Conservation (phyloP, 2,888 invertebrate genomes). For the Macrostomum cliftonense region DNA sequence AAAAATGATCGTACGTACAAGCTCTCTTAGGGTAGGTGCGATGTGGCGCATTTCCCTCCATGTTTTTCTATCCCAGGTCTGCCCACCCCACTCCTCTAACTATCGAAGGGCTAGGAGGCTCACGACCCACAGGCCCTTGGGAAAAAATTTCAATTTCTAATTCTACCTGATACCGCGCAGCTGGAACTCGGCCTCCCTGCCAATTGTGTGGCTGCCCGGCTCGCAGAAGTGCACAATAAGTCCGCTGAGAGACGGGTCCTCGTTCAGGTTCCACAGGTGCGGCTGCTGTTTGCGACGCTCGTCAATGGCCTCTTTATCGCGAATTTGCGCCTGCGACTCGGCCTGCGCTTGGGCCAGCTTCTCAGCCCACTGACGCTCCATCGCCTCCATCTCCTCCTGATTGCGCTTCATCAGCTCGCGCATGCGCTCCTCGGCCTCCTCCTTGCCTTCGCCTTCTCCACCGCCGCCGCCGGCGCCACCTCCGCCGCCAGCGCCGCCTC, state of each 20-base stretch:
- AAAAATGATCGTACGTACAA: too few relatives aligned
- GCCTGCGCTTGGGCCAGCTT: slow-evolving; percentile 6
- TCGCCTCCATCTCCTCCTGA: slow-evolving; percentile 18
- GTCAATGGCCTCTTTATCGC: background rate
- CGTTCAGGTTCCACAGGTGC: slow-evolving; percentile 21
- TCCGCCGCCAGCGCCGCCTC: background rate
- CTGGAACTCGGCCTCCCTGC: background rate
- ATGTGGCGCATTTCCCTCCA: too few relatives aligned
- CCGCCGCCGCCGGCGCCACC: background rate
- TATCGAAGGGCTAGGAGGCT: too few relatives aligned
- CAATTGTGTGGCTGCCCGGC: slow-evolving; percentile 15
- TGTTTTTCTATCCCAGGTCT: too few relatives aligned
- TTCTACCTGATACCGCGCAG: background rate
- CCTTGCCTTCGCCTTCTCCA: slow-evolving; percentile 17
- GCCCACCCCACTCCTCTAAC: too few relatives aligned
- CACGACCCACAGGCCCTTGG: too few relatives aligned
- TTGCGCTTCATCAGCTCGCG: slow-evolving; percentile 19
- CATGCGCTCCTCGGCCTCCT: slow-evolving; percentile 22
- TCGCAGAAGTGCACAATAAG: slow-evolving; percentile 26
- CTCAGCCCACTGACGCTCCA: slow-evolving; percentile 22
- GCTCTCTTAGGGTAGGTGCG: too few relatives aligned
- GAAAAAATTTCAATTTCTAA: too few relatives aligned
- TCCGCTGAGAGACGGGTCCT: slow-evolving; percentile 17
- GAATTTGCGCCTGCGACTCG: background rate
- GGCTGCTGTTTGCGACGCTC: slow-evolving; percentile 16